Evolutionary conservation across 2,113 vertebrate species (phyloP).

Genomic region (Myrmophylax atrothorax): DNA sequence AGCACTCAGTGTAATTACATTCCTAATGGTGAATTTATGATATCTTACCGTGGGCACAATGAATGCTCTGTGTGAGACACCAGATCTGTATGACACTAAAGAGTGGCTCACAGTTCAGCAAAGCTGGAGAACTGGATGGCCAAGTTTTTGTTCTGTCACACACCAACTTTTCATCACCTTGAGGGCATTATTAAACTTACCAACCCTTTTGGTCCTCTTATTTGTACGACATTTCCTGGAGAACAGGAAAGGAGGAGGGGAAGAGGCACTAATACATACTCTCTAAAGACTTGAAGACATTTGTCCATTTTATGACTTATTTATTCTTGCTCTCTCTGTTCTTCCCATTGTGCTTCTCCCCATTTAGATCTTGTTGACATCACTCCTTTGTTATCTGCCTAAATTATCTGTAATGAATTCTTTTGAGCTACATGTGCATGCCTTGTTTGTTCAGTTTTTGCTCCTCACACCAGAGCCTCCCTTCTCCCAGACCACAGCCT

Average conservation of each 20-base stretch:
- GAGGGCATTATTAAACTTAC: slow-evolving; percentile 62
- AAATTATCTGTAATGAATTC: slow-evolving; percentile 67
- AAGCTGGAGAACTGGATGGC: slow-evolving; percentile 34
- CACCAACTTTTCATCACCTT: slow-evolving; percentile 40
- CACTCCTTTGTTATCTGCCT: slow-evolving; percentile 58
- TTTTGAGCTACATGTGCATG: slow-evolving; percentile 34
- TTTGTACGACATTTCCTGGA: slow-evolving; percentile 51
- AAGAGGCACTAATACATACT: slow-evolving; percentile 49
- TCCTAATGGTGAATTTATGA: slow-evolving; percentile 29
- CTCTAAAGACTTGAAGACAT: slow-evolving; percentile 34
- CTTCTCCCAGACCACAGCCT: neutral
- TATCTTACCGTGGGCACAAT: neutral
- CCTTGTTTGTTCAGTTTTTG: slow-evolving; percentile 49
- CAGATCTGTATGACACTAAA: slow-evolving; percentile 1
- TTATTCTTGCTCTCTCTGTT: slow-evolving; percentile 51
- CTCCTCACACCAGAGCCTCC: neutral
- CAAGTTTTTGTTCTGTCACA: slow-evolving; percentile 45
- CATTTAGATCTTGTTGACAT: slow-evolving; percentile 41
- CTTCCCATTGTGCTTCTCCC: slow-evolving; percentile 20
- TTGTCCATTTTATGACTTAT: slow-evolving; percentile 47
- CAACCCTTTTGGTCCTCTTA: slow-evolving; percentile 50
- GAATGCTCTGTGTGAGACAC: neutral
- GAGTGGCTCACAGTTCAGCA: neutral
- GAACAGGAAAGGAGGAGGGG: slow-evolving; percentile 55
- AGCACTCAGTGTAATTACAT: neutral